Evolutionary conservation across 2,797 vertebrate genomes (phyloP), one percentile per base, ranked within the genome.

Genomic region (Muraenolepis orangiensis): DNA sequence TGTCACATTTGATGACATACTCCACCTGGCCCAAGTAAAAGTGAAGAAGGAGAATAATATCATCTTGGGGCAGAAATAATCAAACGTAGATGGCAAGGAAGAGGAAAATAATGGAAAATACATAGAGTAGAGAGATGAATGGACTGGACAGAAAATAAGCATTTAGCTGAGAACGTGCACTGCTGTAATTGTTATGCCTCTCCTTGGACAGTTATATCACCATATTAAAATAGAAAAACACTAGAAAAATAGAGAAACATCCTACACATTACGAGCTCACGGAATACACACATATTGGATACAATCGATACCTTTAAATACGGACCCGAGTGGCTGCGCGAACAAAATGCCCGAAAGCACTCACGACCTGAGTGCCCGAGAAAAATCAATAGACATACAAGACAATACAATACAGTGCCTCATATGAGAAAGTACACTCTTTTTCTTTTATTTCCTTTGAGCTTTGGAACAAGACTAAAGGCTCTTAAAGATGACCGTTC

Each of bases 1-100:
- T 99, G 90, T 99, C 98, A 78, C 98, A 99, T 80, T 99, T 99
- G 80, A 99, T 93, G 80, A 99, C 98, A 7, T 99, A 99, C 84
- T 99, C 98, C 90, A 99, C 98, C 98, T 99, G 86, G 20, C 42
- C 16, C 40, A 72, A 78, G 16, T 13, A 18, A 31, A 31, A 67
- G 66, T 18, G 66, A 67, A 67, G 23, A 3, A 34, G 7, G 32
- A 34, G 7, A 34, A 34, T 34, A n/a, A n/a, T n/a, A n/a, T n/a
- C 2, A 13, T 64, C 57, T 26, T 26, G n/a, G n/a, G 23, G 57
- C 23, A 3, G 10, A 61, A 11, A n/a, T n/a, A 61, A 61, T 26
- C n/a, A 26, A 26, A 26, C 23, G 26, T 26, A 23, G 7, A n/a
- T 2, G n/a, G 12, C 57, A 64, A 26, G 26, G 57, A 64, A 64